These are phyloP conservation scores for Acanthurus tractus DNA, from an alignment of 2,797 vertebrate species.

Conservation along the genomic window DNA sequence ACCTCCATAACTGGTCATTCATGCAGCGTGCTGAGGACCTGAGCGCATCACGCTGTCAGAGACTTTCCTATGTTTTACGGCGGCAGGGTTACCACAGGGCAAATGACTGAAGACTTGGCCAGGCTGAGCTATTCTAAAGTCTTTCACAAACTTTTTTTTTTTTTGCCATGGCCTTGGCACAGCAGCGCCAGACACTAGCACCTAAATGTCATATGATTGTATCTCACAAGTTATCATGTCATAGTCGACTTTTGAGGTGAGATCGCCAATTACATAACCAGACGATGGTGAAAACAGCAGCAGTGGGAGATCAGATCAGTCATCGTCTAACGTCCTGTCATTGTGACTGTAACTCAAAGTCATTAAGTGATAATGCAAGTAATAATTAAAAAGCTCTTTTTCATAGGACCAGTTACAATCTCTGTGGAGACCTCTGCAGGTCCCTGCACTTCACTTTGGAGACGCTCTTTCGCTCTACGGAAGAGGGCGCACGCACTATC, in stretches of 20 bases:
- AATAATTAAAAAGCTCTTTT: not conserved
- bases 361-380: not conserved
- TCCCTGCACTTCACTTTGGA: not conserved
- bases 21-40: slow-evolving; percentile 21
- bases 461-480: slow-evolving; percentile 35
- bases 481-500: slow-evolving; percentile 76
- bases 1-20: not conserved
- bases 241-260: not conserved
- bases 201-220: slow-evolving; percentile 31
- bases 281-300: not conserved
- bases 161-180: slow-evolving; percentile 3
- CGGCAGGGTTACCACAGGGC: slow-evolving; percentile 72
- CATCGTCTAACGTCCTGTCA: not conserved
- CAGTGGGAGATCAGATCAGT: not conserved
- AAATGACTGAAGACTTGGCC: slow-evolving; percentile 43
- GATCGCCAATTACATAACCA: slow-evolving; percentile 29
- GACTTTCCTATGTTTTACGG: slow-evolving; percentile 40
- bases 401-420: not conserved
- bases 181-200: not conserved
- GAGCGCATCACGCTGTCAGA: slow-evolving; percentile 62
- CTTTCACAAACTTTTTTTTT: slow-evolving; percentile 33
- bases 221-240: not conserved
- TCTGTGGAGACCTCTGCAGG: slow-evolving; percentile 9
- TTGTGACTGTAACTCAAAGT: not conserved
- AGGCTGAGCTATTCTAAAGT: slow-evolving; percentile 34